These are phyloP conservation scores for Triplophysa bombifrons DNA, from an alignment of 2,797 vertebrate genomes.

Conservation along the genomic window DNA sequence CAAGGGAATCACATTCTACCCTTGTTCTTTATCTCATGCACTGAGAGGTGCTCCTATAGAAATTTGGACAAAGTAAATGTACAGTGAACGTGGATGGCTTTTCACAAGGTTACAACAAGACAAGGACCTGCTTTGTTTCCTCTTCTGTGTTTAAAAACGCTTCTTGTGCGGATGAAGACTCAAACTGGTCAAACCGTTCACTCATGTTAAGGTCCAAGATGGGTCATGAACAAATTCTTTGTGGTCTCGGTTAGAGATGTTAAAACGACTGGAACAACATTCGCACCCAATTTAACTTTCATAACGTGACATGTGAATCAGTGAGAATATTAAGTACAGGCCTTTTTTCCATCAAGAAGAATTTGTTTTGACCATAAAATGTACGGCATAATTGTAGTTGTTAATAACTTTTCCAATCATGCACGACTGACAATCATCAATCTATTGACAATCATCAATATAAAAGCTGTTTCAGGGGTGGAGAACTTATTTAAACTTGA, in stretches of 20 bases:
- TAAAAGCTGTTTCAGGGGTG: not conserved
- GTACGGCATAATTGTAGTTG: not conserved
- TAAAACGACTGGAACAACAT: not conserved
- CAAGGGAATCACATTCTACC: slow-evolving; percentile 71
- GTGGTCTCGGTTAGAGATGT: not conserved
- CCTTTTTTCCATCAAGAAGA: not conserved
- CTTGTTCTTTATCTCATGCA: slow-evolving; percentile 44
- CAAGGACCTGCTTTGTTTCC: slow-evolving; percentile 48
- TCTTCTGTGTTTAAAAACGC: slow-evolving; percentile 29
- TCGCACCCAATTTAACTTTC: not conserved
- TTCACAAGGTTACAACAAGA: slow-evolving; percentile 54
- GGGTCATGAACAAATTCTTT: not conserved
- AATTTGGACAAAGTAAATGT: slow-evolving; percentile 59
- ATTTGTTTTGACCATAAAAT: not conserved
- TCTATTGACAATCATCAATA: not conserved
- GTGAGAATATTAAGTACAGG: not conserved
- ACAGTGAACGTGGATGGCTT: slow-evolving; percentile 46
- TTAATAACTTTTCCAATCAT: not conserved
- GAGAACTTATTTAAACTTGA: not conserved
- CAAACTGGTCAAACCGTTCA: slow-evolving; percentile 12
- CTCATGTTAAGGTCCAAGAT: not conserved
- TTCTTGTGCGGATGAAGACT: slow-evolving; percentile 20
- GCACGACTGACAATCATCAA: not conserved
- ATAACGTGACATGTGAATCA: not conserved
- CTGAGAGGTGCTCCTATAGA: slow-evolving; percentile 42